Base-by-base conservation (phyloP, 2,113 vertebrate genomes). In the Gallinago media region DNA sequence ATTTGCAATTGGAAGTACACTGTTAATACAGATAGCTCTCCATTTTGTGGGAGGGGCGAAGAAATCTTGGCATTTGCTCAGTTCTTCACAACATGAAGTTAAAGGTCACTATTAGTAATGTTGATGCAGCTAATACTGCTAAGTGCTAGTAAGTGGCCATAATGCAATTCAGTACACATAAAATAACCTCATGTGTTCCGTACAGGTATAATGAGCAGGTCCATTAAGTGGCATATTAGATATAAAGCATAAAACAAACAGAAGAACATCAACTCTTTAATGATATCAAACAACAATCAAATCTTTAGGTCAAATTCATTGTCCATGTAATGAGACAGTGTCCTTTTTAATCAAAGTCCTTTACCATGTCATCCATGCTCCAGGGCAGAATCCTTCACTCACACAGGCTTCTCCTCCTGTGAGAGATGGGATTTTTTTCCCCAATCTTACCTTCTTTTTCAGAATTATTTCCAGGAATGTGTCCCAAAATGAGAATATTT, bases 191-290 rank as follows among this genome's bases (percentile, higher is more conserved):
- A 75, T 65, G 38, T 5, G 0, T 88, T 94, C 56, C 80, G 75
- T 75, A 34, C 26, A 87, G 47, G 52, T 85, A 87, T 59, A 91
- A 94, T 96, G 59, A 94, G 86, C 12, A 81, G 73, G 68, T 85
- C 36, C 73, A 95, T 87, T 94, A 94, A 91, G 80, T 61, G 29
- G 17, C 40, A 65, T 91, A 94, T 92, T 91, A 89, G 94, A 95
- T 89, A 74, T 84, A 91, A 94, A 61, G 50, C 73, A 72, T 75
- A 92, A 94, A 96, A 75, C 86, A 92, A 96, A 95, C 77, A 95
- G 44, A 83, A 84, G 91, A 85, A 55, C 79, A 86, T 83, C 49
- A 93, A 15, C 23, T 78, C 31, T 82, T 78, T 89, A 87, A 92
- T 87, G 50, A 85, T 81, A 71, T 56, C 77, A 95, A 94, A 87